Percentiles rank a stretch among this genome's conserved stretches.
Conservation (phyloP, 2,888 invertebrate species). For the Leptothorax acervorum region DNA sequence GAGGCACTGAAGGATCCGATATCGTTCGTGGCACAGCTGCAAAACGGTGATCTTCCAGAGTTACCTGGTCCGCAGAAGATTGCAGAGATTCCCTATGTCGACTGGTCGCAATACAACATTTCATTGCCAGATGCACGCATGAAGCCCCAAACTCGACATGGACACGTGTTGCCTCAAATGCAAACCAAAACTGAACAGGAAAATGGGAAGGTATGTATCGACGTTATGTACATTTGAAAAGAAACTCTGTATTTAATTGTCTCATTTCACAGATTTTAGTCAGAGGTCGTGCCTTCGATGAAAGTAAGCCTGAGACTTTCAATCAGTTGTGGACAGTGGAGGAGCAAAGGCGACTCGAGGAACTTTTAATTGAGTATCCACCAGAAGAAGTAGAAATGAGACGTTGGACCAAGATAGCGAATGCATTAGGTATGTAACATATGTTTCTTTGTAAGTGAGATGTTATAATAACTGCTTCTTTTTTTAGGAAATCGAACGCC, state of each 20-base stretch:
- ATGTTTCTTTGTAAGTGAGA: not conserved
- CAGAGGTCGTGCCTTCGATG: slow-evolving; percentile 90
- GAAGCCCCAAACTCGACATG: slow-evolving; percentile 82
- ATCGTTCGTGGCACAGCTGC: slow-evolving; percentile 90
- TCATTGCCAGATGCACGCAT: slow-evolving; percentile 86
- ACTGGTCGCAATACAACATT: slow-evolving; percentile 91
- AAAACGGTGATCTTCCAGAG: slow-evolving; percentile 89
- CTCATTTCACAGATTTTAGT: slow-evolving; percentile 85
- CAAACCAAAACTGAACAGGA: slow-evolving; percentile 77
- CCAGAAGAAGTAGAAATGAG: slow-evolving; percentile 94
- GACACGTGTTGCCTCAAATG: slow-evolving; percentile 75
- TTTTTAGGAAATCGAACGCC: slow-evolving; percentile 92
- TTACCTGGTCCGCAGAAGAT: slow-evolving; percentile 89
- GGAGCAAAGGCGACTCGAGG: slow-evolving; percentile 95
- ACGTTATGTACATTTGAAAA: not conserved
- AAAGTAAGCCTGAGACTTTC: slow-evolving; percentile 91
- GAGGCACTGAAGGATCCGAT: slow-evolving; percentile 91
- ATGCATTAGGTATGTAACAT: slow-evolving; percentile 88
- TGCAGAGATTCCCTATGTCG: slow-evolving; percentile 88
- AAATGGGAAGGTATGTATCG: slow-evolving; percentile 77
- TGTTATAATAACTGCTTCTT: slow-evolving; percentile 1
- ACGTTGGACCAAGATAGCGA: slow-evolving; percentile 95
- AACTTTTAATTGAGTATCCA: slow-evolving; percentile 93
- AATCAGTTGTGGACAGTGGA: slow-evolving; percentile 96
- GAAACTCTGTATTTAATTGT: not conserved